A percentile compares a stretch with the other conserved stretches of the same genome.
phyloP scores from a whole-genome alignment of 2,888 invertebrate genomes.

The Lymantria dispar region DNA sequence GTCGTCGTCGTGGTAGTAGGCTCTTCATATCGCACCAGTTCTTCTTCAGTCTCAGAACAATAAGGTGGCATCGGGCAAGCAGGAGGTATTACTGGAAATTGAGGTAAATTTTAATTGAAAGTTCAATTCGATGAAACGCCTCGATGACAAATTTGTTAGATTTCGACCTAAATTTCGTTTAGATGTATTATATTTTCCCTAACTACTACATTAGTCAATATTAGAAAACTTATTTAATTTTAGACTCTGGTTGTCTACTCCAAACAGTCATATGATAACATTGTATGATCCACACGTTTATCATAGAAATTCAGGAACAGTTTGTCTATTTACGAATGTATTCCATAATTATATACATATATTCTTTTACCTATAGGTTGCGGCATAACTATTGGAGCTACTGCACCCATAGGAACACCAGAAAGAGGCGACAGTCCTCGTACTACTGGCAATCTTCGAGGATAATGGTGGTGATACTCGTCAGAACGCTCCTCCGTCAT shows the following conservation, averaged over 20 bases:
- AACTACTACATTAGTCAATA: too few species aligned
- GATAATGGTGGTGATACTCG: not conserved
- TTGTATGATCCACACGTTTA: too few species aligned
- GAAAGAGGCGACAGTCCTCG: not conserved
- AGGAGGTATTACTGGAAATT: slow-evolving; percentile 3
- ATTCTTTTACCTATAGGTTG: not conserved
- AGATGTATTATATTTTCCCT: too few species aligned
- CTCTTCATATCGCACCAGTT: not conserved
- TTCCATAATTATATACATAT: not conserved
- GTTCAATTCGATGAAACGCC: too few species aligned
- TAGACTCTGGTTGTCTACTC: too few species aligned
- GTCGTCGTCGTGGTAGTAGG: not conserved
- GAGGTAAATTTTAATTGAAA: not conserved
- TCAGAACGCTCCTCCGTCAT: not conserved
- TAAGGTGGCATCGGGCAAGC: slow-evolving; percentile 44
- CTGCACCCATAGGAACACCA: not conserved
- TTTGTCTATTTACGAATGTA: not conserved
- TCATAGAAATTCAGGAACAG: too few species aligned
- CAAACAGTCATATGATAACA: too few species aligned
- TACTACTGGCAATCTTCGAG: not conserved
- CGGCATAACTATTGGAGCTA: not conserved
- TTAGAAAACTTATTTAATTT: too few species aligned
- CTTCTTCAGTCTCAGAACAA: slow-evolving; percentile 37
- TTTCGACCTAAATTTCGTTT: too few species aligned
- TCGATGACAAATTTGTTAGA: too few species aligned